Evolutionary conservation across 2,113 vertebrate genomes (phyloP), one percentile per base, ranked within the genome.

Genomic region (Hydropotes inermis): DNA sequence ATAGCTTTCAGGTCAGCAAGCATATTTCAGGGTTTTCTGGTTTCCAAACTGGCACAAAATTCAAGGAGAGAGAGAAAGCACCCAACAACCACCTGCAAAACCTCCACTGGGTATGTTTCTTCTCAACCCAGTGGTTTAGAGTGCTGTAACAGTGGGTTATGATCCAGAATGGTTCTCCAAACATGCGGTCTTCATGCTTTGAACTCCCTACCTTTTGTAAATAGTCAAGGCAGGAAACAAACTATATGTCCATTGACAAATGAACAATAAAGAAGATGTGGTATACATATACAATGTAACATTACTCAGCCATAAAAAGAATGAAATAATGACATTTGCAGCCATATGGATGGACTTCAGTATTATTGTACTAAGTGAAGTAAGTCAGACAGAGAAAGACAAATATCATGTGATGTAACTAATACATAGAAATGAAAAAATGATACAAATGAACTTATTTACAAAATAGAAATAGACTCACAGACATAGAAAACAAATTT

Each of bases 31-130:
- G 13, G 17, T 91, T n/a, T 36, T 61, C 55, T 74, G 61, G 67
- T 83, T 86, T 95, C 88, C 55, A 91, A 39, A 57, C 6, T 92
- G 88, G 83, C 84, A 94, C 23, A 89, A 79, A 91, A 89, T 36
- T 95, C 33, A 55, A 55, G 79, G 43, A 87, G 45, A 74, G 55
- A 74, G 64, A 95, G 85, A 89, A 93, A 87, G 19, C 45, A 30
- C 87, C 57, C 43, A 17, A 14, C 13, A 74, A 23, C 28, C 19
- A 87, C 60, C 47, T 58, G 47, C 2, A 88, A 86, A 58, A 61
- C 47, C 23, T 54, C 28, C 85, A 23, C 43, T 43, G 76, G 27
- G 13, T 47, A 1, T 43, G 12, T 50, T 87, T 60, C 47, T 92
- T 36, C 25, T 84, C 89, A 76, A 64, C 27, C 28, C 7, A 64